These are phyloP conservation scores for Eumacrocentrus americanus DNA, from an alignment of 2,888 invertebrate species.

Conservation along the genomic window DNA sequence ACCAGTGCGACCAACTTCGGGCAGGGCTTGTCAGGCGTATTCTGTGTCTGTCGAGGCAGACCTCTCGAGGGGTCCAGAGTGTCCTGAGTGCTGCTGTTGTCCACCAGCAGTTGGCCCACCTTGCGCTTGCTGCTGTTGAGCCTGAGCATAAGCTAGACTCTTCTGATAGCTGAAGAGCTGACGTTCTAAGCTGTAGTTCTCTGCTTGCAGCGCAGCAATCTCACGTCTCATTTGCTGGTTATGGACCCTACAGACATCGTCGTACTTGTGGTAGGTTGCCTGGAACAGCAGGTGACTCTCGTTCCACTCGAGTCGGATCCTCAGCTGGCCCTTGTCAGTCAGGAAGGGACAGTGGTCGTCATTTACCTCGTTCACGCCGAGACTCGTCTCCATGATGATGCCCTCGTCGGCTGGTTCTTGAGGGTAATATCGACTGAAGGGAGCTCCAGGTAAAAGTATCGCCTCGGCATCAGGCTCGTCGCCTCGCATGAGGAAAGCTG, in stretches of 20 bases:
- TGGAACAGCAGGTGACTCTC: slow-evolving; percentile 81
- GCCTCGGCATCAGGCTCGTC: slow-evolving; percentile 69
- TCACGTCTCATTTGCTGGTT: slow-evolving; percentile 86
- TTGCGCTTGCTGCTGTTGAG: slow-evolving; percentile 59
- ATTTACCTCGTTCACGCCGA: slow-evolving; percentile 76
- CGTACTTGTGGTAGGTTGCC: slow-evolving; percentile 82
- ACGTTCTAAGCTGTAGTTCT: slow-evolving; percentile 81
- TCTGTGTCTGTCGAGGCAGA: slow-evolving; percentile 72
- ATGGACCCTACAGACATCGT: slow-evolving; percentile 79
- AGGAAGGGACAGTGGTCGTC: slow-evolving; percentile 73
- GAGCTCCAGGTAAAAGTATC: slow-evolving; percentile 73
- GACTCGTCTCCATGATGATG: slow-evolving; percentile 79
- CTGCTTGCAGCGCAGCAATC: slow-evolving; percentile 79
- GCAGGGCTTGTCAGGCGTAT: slow-evolving; percentile 70
- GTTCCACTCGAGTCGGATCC: slow-evolving; percentile 82
- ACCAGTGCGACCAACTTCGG: slow-evolving; percentile 17
- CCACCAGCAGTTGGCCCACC: slow-evolving; percentile 10
- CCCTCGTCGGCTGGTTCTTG: slow-evolving; percentile 81
- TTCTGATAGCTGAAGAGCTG: slow-evolving; percentile 84
- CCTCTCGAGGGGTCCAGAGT: slow-evolving; percentile 52
- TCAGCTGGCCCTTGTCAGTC: slow-evolving; percentile 74
- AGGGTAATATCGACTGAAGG: slow-evolving; percentile 80
- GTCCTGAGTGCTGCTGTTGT: slow-evolving; percentile 38
- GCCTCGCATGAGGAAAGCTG: slow-evolving; percentile 71
- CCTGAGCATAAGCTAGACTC: slow-evolving; percentile 76